phyloP scores from a whole-genome alignment of 2,797 vertebrate genomes.

The Lycodopsis pacificus region DNA sequence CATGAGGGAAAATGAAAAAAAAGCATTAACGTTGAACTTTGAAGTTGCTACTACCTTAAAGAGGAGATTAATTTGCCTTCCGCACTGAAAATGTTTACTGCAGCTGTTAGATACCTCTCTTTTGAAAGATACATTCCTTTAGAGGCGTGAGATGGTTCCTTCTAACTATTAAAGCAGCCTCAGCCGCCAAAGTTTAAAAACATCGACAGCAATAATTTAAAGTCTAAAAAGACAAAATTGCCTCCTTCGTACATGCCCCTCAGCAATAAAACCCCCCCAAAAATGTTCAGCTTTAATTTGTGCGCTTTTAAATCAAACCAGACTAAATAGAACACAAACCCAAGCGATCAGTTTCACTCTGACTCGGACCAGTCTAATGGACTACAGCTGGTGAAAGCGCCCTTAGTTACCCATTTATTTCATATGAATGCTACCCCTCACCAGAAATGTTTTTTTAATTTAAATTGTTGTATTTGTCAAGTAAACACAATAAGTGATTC shows the following conservation, averaged over 20 bases:
- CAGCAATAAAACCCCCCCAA: background rate
- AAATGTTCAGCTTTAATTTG: no score
- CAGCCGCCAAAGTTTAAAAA: no score
- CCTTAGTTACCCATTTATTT: background rate
- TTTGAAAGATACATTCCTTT: background rate
- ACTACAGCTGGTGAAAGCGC: background rate
- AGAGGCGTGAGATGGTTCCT: background rate
- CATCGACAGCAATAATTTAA: background rate
- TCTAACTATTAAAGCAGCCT: background rate
- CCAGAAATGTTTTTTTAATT: background rate
- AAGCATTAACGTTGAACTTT: background rate
- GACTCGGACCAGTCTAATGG: background rate
- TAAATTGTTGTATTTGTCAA: conserved; percentile 8
- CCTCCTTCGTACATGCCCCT: background rate
- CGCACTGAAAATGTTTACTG: background rate
- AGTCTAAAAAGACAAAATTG: background rate
- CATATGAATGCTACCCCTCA: background rate
- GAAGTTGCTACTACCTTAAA: conserved; percentile 3
- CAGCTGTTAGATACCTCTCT: background rate
- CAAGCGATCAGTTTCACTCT: background rate
- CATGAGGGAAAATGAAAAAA: no score
- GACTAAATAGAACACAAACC: background rate
- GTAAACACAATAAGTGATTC: conserved; percentile 5
- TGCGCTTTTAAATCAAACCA: no score
- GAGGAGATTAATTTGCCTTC: background rate